Evolutionary conservation across 2,113 vertebrate genomes (phyloP), one percentile per base, ranked within the genome.

Genomic region (Brachionichthys hirsutus): DNA sequence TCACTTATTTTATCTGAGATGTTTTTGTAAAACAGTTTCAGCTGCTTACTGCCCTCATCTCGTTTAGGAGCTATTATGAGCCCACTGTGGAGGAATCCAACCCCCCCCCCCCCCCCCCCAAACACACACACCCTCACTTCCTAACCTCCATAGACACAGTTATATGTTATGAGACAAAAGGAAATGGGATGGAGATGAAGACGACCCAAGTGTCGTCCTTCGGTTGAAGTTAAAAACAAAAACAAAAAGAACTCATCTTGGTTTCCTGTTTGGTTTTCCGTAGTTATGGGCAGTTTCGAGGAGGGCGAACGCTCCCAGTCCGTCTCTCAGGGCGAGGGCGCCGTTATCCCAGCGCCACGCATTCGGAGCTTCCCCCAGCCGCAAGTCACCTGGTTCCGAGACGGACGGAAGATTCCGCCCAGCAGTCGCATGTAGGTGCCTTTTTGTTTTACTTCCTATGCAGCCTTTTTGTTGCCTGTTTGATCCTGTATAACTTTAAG

Each of bases 221-320:
- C n/a, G n/a, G n/a, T n/a, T n/a, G n/a, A n/a, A n/a, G n/a, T n/a
- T n/a, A n/a, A n/a, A n/a, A n/a, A 6, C 6, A 30, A 52, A 30
- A 30, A 30, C 3, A 30, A 30, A 30, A 30, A 6, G 24, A 8
- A 30, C n/a, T 48, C 0, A 11, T 45, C 18, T 51, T 44, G 4
- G 45, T 11, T 35, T 5, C 42, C 22, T 64, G 12, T 58, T 42
- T 61, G 14, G 52, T 54, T 73, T 44, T 22, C 0, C 43, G 16
- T 30, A 98, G 96, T 97, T 77, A 98, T 99, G 97, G 96, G 95
- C 14, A 94, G 91, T 86, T 98, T 98, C 0, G 97, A 98, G 81
- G 95, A 95, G 54, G 82, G 92, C 0, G 95, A 98, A 82, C 82
- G 89, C 2, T 66, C 66, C 67, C 93, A 95, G 85, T 91, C 89